Evolutionary conservation across 2,888 invertebrate genomes (phyloP).

Genomic region (Cancer borealis): DNA sequence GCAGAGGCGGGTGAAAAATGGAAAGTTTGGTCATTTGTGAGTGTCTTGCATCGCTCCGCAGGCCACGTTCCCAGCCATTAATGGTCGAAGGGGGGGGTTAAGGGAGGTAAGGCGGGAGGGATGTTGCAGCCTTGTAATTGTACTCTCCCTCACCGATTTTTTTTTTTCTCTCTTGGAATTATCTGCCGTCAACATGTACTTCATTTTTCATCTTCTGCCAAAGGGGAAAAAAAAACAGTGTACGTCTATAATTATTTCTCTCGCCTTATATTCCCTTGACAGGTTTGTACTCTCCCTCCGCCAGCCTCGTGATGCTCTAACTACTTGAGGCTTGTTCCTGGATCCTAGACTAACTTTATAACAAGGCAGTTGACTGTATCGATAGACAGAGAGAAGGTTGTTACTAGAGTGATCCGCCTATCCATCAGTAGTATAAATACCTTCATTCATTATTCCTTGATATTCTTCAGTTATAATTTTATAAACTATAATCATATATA

Average conservation of each 20-base stretch:
- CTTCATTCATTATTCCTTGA: too few relatives aligned
- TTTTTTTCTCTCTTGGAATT: neutral
- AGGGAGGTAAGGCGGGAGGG: neutral
- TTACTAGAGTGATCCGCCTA: too few relatives aligned
- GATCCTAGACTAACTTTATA: too few relatives aligned
- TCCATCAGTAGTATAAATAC: too few relatives aligned
- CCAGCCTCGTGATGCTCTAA: too few relatives aligned
- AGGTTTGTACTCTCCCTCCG: too few relatives aligned
- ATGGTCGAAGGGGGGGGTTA: neutral
- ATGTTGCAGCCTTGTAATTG: neutral
- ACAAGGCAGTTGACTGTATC: too few relatives aligned
- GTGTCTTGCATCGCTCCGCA: conserved; percentile 10
- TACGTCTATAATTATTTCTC: neutral
- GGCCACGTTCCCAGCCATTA: conserved; percentile 29
- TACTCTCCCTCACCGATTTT: neutral
- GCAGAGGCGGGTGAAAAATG: neutral
- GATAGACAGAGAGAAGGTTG: too few relatives aligned
- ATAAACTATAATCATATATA: too few relatives aligned
- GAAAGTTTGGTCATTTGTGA: conserved; percentile 37
- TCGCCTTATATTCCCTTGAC: neutral
- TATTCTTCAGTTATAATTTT: too few relatives aligned
- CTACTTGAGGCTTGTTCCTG: too few relatives aligned
- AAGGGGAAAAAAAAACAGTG: neutral
- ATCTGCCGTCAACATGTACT: neutral
- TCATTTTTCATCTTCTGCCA: neutral